Evolutionary conservation across 2,113 vertebrate species (phyloP), one percentile per base, ranked within the genome.

Genomic region (Drymodes brunneopygia): DNA sequence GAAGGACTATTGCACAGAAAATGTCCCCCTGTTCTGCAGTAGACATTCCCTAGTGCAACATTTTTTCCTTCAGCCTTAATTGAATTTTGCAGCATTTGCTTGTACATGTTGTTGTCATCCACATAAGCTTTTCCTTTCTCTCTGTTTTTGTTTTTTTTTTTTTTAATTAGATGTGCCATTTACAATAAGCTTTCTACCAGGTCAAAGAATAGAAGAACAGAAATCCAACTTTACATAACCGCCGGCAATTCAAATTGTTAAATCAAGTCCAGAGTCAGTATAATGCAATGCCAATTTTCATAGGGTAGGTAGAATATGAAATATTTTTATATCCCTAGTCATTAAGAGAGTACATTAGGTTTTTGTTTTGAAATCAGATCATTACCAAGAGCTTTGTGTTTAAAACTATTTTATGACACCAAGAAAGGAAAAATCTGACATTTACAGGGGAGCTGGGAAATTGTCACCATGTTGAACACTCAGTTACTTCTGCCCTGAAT

Each of bases 41-140:
- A 90, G 50, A 44, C 27, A 17, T 60, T 87, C 74, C 90, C 51
- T 24, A 19, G 72, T 64, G 82, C 51, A 60, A 69, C 14, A 20
- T 33, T 67, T 93, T 56, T 77, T 64, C 69, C 87, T 92, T 64
- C 80, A 83, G 60, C 38, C 31, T 85, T 95, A 88, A 92, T 36
- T 93, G 90, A 93, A 88, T 93, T 92, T 86, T 67, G 90, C 82
- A 93, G 51, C 69, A 88, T 83, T 92, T 2, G 6, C 56, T 75
- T 81, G 47, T 62, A 88, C 60, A 23, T 25, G 40, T 35, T 83
- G 57, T 53, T 81, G 40, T 50, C 45, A 38, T 57, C 38, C 5
- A 2, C 35, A 45, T 22, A 83, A 57, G 71, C 35, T 74, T 72
- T 78, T 51, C 5, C 19, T 65, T 60, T 77, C 36, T 33, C 1